phyloP scores from a whole-genome alignment of 2,113 vertebrate species.

The Upupa epops region DNA sequence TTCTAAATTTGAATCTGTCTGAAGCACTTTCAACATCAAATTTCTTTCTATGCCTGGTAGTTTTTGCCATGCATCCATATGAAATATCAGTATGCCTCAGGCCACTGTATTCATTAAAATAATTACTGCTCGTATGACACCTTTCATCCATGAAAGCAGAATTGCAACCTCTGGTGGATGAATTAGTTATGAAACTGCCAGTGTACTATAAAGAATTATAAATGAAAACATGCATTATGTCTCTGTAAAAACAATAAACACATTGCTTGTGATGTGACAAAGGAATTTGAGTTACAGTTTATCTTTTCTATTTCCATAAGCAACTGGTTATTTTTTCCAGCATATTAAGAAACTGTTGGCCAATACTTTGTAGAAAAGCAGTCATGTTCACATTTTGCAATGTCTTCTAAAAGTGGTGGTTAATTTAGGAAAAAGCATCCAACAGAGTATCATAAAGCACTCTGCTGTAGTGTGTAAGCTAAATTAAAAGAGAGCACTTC shows the following conservation, averaged over 20 bases:
- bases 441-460: background rate
- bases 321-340: background rate
- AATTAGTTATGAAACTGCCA: constrained; percentile 50
- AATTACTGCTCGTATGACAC: background rate
- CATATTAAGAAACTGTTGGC: background rate
- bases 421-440: background rate
- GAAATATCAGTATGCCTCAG: background rate
- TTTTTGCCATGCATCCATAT: background rate
- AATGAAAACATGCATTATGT: background rate
- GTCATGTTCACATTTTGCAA: background rate
- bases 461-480: constrained; percentile 40
- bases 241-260: background rate
- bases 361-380: background rate
- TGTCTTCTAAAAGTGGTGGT: background rate
- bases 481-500: constrained; percentile 22
- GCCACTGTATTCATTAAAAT: background rate
- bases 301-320: background rate
- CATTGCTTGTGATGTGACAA: background rate
- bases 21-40: background rate
- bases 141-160: constrained; percentile 39
- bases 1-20: constrained; percentile 32
- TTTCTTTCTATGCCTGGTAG: background rate
- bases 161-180: constrained; percentile 63
- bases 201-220: background rate
- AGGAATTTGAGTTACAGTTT: background rate